Base-by-base conservation (phyloP, 1,140 invertebrate genomes). In the Ephestia elutella region DNA sequence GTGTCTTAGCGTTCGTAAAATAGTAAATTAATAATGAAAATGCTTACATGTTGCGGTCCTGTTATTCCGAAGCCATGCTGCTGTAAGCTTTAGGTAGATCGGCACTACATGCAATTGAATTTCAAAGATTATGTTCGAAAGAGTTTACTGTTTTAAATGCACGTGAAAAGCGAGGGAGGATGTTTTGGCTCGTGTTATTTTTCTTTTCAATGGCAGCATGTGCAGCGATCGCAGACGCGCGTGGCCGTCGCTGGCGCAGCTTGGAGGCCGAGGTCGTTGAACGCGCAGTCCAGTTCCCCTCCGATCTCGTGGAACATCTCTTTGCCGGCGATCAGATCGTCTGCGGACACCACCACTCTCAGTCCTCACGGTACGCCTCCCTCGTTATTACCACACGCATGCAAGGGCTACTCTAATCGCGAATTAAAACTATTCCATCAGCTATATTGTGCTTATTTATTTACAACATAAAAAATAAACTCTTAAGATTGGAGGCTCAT, bases 251-350 rank as follows among this genome's bases (percentile, higher is more conserved):
- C 30, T 18, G 62, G 65, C 18, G 68, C 21, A 54, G 70, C 63
- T 57, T 77, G 70, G 64, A 86, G 75, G 25, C 81, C 80, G 82
- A 99, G 92, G 89, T 98, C 97, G 80, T 95, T 92, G 92, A 99
- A 98, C 66, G 98, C 97, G 78, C 93, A 92, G 91, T 99, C 97
- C 92, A 99, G 92, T 89, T 99, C 98, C 90, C 98, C 97, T 73
- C 96, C 97, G 89, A 99, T 96, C 77, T 95, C 93, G 90, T 98
- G 98, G 93, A 97, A 99, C 90, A 97, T 94, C 91, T 99, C 97
- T 92, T 99, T 99, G 90, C 98, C 97, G 80, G 93, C 93, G 89
- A 99, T 95, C 90, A 99, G 92, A 89, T 99, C 98, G 94, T 99
- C 98, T 99, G 94, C 72, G 78, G 73, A 83, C 62, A 80, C 68